A percentile compares a stretch with the other conserved stretches of the same genome.
These are phyloP conservation scores for Rutpela maculata DNA, from an alignment of 2,888 invertebrate genomes.

Conservation along the genomic window DNA sequence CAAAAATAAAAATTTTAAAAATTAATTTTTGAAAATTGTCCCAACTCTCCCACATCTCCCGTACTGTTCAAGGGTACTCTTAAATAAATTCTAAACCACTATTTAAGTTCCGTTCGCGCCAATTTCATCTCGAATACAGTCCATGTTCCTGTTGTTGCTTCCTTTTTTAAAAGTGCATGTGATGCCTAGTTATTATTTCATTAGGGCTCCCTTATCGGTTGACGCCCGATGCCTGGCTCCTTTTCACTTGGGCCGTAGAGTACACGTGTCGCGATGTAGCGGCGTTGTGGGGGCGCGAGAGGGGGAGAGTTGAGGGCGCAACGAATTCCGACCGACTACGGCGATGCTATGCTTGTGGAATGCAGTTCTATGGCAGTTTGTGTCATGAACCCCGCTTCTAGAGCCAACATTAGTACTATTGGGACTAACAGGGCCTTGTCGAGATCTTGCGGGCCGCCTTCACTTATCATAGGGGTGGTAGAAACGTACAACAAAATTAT, in stretches of 20 bases:
- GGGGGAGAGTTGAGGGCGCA: slow-evolving; percentile 41
- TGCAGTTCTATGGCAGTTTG: slow-evolving; percentile 42
- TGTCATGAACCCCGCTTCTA: slow-evolving; percentile 17
- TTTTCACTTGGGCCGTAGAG: slow-evolving; percentile 6
- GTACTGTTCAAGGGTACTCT: too few species aligned
- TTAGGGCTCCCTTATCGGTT: slow-evolving; percentile 3
- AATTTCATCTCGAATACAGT: not conserved
- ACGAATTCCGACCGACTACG: slow-evolving; percentile 53
- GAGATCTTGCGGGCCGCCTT: not conserved
- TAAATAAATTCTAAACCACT: too few species aligned
- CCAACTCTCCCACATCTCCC: too few species aligned
- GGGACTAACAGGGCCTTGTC: slow-evolving; percentile 3
- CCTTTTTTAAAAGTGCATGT: not conserved
- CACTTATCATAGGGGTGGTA: not conserved
- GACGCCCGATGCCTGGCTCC: slow-evolving; percentile 5
- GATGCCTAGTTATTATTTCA: not conserved
- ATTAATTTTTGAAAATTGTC: too few species aligned
- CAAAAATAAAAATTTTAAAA: too few species aligned
- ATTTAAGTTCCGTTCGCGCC: not conserved
- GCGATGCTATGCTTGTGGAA: slow-evolving; percentile 45
- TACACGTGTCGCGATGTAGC: slow-evolving; percentile 24
- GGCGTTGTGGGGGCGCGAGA: slow-evolving; percentile 37
- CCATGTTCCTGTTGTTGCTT: not conserved
- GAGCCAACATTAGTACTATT: not conserved
- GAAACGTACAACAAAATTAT: not conserved